Evolutionary conservation across 2,797 vertebrate species (phyloP), one percentile per base, ranked within the genome.

Genomic region (Corythornis leucogaster): DNA sequence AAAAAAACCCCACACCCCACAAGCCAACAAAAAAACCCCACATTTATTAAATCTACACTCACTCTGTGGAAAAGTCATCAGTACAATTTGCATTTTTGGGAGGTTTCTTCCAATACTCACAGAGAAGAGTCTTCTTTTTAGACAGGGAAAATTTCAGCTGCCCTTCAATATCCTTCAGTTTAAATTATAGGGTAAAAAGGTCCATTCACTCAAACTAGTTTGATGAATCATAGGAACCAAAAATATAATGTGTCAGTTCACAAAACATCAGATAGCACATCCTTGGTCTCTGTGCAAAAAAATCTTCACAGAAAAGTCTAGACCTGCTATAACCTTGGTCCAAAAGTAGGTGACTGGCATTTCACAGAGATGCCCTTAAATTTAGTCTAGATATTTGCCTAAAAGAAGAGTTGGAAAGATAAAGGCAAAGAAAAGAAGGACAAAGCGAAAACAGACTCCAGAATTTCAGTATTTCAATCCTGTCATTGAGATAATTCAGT

Each of bases 171-270:
- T 46, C 64, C n/a, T 92, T 88, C 67, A 51, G n/a, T 77, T 91
- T 91, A 94, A 96, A 92, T 96, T 90, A 82, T 6, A 92, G 68
- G 61, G 68, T 95, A 80, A 86, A 93, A 88, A 77, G 57, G 79
- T 92, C 78, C 81, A 42, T 71, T 84, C 84, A 87, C 61, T 92
- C 75, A 75, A 82, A 82, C 64, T 68, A 77, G 58, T 77, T 88
- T 8, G n/a, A 67, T 92, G 90, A 96, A 93, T 95, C 90, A 85
- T 45, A 78, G 50, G 58, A 94, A 77, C 51, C 31, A 87, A 93
- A 95, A 93, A 87, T 92, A 89, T 11, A 73, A 71, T 22, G 35
- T 71, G 62, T 73, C 75, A 85, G 42, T 80, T 92, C 61, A 59
- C 33, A 66, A 64, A 94, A 89, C 54, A 76, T 81, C 69, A 91